Evolutionary conservation across 2,888 invertebrate species (phyloP), one percentile per base, ranked within the genome.

Genomic region (Atherix ibis): DNA sequence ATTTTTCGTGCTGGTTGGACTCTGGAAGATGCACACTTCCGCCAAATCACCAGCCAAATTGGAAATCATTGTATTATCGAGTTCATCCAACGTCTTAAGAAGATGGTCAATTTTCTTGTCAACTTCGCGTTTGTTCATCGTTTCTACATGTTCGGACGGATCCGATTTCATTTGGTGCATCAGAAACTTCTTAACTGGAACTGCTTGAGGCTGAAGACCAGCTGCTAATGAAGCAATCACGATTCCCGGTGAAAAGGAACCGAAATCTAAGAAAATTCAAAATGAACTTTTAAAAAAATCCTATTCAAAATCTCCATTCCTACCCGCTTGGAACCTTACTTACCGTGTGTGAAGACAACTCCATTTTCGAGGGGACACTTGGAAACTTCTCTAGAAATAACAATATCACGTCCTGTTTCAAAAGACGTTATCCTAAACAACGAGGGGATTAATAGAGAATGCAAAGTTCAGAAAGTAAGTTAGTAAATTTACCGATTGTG

Each of bases 291-390:
- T n/a, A 31, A 22, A 24, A 14, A 22, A 26, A 26, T 29, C 27
- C 10, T 12, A n/a, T n/a, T 28, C 12, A 12, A 34, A n/a, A n/a
- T n/a, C n/a, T n/a, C n/a, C n/a, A n/a, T n/a, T n/a, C n/a, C n/a
- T n/a, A n/a, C n/a, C n/a, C n/a, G n/a, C n/a, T n/a, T n/a, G n/a
- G 15, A 19, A 26, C 4, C 12, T 12, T 8, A 33, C 26, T 32
- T 40, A 38, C 37, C 28, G 16, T 33, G 59, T 1, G 74, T 72
- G 48, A 69, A 63, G 8, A 78, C 58, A 1, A 75, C 71, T 2
- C 79, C 79, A 22, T 66, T 64, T 60, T 77, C 76, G 38, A 71
- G 62, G 1, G 77, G 76, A 49, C 77, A 77, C 44, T 65, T 34
- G 5, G 46, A 46, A 10, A 42, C 10, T 18, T 40, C 26, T 2